A percentile compares a stretch with the other conserved stretches of the same genome.
These are phyloP conservation scores for Tachina lurida DNA, from an alignment of 2,888 invertebrate genomes.

Conservation along the genomic window DNA sequence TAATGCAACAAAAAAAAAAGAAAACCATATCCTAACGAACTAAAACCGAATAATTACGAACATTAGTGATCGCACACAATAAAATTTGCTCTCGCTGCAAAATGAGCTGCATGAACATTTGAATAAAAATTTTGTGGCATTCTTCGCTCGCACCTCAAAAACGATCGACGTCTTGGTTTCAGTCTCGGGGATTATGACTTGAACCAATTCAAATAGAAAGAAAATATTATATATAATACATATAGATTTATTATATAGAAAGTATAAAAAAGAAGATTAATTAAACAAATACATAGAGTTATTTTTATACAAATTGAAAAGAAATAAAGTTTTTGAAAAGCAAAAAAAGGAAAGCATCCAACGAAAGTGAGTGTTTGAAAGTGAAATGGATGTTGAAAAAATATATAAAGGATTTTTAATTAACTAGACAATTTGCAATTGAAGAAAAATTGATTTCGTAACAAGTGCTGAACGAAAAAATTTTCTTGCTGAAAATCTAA, in stretches of 20 bases:
- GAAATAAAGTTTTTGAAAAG: conserved; percentile 47
- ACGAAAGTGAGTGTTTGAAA: conserved; percentile 59
- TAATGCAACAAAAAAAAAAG: conserved; percentile 75
- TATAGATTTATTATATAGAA: conserved; percentile 67
- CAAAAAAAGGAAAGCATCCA: conserved; percentile 48
- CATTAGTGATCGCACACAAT: conserved; percentile 18
- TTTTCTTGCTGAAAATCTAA: conserved; percentile 69
- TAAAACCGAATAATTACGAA: conserved; percentile 56
- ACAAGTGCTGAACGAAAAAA: conserved; percentile 62
- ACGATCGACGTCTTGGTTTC: conserved; percentile 95
- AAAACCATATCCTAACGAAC: conserved; percentile 65
- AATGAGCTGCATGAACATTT: conserved; percentile 79
- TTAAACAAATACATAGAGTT: conserved; percentile 70
- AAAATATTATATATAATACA: conserved; percentile 64
- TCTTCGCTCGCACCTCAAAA: conserved; percentile 95
- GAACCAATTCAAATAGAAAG: conserved; percentile 77
- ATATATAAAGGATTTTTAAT: conserved; percentile 68
- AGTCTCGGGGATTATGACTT: conserved; percentile 84
- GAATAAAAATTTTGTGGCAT: conserved; percentile 84
- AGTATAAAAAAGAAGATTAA: conserved; percentile 59
- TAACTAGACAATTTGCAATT: conserved; percentile 3
- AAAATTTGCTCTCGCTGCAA: conserved; percentile 50
- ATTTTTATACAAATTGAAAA: conserved; percentile 41
- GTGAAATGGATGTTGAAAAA: not conserved
- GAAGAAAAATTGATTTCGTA: conserved; percentile 68